Conservation (phyloP, 2,113 vertebrate genomes). For the Rissa tridactyla region DNA sequence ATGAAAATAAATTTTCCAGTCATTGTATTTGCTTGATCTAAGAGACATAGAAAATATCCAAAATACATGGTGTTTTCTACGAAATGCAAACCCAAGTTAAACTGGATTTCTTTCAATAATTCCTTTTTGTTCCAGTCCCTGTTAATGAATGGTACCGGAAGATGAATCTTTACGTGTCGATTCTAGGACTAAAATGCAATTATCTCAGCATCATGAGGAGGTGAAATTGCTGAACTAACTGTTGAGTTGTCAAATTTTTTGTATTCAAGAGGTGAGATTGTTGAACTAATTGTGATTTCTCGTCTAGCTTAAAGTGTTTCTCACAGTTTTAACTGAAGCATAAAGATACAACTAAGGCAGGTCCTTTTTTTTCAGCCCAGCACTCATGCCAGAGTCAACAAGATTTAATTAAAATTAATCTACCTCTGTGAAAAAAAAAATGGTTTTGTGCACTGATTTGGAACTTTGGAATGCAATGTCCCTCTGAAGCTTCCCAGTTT, state of each 20-base stretch:
- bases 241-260: not conserved
- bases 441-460: not conserved
- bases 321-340: not conserved
- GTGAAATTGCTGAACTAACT: not conserved
- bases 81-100: not conserved
- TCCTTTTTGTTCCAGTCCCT: not conserved
- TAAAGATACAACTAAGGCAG: not conserved
- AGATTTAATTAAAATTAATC: conserved; percentile 45
- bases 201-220: not conserved
- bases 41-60: fast-evolving
- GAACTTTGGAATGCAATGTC: not conserved
- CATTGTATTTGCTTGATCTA: not conserved
- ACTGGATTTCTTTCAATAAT: not conserved
- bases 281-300: not conserved
- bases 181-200: not conserved
- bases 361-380: not conserved
- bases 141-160: not conserved
- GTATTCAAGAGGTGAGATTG: not conserved
- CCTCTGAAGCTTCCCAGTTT: not conserved
- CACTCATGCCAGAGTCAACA: not conserved
- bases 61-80: not conserved
- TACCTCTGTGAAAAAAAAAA: not conserved
- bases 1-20: not conserved
- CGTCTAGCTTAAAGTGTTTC: not conserved
- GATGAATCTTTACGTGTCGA: not conserved